These are phyloP conservation scores for Holcopasites calliopsidis DNA, from an alignment of 1,140 invertebrate genomes.

Conservation along the genomic window DNA sequence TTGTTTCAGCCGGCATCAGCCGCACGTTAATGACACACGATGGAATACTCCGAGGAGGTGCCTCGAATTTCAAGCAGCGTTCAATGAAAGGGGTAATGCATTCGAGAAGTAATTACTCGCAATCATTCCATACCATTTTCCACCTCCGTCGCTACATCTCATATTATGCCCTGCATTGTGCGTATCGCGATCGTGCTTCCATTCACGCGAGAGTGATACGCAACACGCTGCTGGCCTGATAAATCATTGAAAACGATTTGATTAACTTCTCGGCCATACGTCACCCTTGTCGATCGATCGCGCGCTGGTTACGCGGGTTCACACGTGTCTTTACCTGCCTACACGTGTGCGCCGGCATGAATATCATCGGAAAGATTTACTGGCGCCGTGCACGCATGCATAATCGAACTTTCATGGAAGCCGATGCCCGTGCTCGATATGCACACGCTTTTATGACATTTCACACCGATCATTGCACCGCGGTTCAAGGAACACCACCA, in stretches of 20 bases:
- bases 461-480: neutral
- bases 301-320: constrained; percentile 45
- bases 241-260: constrained; percentile 63
- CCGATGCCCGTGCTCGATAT: neutral
- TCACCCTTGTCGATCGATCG: constrained; percentile 50
- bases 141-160: neutral
- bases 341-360: constrained; percentile 26
- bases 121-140: constrained; percentile 8
- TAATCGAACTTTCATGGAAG: constrained; percentile 22
- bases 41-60: neutral
- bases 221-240: constrained; percentile 27
- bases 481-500: neutral
- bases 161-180: constrained; percentile 26
- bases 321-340: constrained; percentile 56
- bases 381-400: constrained; percentile 8
- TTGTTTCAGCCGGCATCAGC: constrained; percentile 2
- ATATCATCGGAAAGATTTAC: constrained; percentile 48
- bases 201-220: neutral
- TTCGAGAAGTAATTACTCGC: constrained; percentile 49
- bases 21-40: constrained; percentile 22
- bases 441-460: constrained; percentile 1
- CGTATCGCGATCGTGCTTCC: constrained; percentile 5
- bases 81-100: constrained; percentile 23
- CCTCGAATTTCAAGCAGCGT: constrained; percentile 5
- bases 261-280: constrained; percentile 61